Conservation (phyloP, 1,140 invertebrate genomes). For the Rhizoglyphus robini region DNA sequence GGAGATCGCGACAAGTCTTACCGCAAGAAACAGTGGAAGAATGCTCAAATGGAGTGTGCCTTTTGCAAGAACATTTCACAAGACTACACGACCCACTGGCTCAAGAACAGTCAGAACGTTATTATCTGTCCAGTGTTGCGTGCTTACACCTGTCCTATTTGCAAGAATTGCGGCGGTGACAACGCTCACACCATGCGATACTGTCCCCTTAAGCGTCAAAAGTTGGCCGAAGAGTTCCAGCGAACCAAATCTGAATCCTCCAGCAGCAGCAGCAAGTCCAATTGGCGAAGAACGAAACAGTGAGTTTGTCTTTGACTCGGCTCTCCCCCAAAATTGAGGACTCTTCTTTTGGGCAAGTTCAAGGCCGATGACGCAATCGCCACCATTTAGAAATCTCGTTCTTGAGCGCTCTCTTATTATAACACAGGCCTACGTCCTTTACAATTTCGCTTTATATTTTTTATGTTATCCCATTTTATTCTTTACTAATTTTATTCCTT, state of each 20-base stretch:
- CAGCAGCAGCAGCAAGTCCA: not conserved
- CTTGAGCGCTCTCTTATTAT: too few species aligned
- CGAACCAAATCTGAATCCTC: not conserved
- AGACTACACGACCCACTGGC: constrained; percentile 46
- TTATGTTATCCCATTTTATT: too few species aligned
- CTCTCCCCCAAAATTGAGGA: too few species aligned
- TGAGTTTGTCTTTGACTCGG: too few species aligned
- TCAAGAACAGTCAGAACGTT: constrained; percentile 47
- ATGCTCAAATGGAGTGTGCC: constrained; percentile 37
- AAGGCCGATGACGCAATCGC: too few species aligned
- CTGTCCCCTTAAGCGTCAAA: constrained; percentile 41
- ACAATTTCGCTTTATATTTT: too few species aligned
- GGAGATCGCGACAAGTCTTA: too few species aligned
- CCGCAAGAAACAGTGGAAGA: not conserved
- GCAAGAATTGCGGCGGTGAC: constrained; percentile 50
- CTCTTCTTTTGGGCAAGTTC: too few species aligned
- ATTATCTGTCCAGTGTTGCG: constrained; percentile 52
- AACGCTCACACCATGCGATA: constrained; percentile 61
- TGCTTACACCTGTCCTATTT: constrained; percentile 51
- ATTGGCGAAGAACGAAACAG: too few species aligned
- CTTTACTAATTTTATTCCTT: too few species aligned
- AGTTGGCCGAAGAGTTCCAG: not conserved
- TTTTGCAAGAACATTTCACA: constrained; percentile 59
- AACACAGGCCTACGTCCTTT: too few species aligned
- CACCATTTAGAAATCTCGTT: too few species aligned